Evolutionary conservation across 1,140 invertebrate genomes (phyloP).

Genomic region (Drosophila ananassae): DNA sequence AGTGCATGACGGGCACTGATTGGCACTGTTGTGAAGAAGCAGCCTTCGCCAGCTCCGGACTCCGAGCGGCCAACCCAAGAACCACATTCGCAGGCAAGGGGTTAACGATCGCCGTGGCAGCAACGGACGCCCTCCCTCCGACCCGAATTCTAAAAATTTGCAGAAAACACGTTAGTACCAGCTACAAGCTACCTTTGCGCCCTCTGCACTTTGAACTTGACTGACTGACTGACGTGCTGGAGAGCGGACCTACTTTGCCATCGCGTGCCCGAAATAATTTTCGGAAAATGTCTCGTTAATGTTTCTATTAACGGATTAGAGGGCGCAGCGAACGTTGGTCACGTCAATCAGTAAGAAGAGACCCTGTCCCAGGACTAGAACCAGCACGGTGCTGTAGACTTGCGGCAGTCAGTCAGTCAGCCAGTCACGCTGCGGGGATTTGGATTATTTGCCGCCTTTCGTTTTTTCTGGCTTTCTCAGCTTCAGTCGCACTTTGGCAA

Average conservation of each 20-base stretch:
- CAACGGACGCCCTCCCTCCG: conserved; percentile 32
- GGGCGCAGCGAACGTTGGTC: conserved; percentile 57
- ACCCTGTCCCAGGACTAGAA: conserved; percentile 21
- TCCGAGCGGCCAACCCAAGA: conserved; percentile 4
- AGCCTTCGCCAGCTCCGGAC: conserved; percentile 19
- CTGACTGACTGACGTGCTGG: conserved; percentile 58
- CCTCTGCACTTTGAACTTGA: conserved; percentile 77
- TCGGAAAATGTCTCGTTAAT: conserved; percentile 81
- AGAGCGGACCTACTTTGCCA: conserved; percentile 60
- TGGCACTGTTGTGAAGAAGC: conserved; percentile 54
- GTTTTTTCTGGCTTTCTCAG: conserved; percentile 34
- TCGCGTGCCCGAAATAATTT: conserved; percentile 82
- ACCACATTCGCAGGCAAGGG: conserved; percentile 39
- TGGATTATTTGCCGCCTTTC: conserved; percentile 40
- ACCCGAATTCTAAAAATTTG: conserved; percentile 34
- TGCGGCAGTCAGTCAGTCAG: conserved; percentile 9
- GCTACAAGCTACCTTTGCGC: conserved; percentile 41
- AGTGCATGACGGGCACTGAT: conserved; percentile 69
- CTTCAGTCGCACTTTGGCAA: conserved; percentile 45
- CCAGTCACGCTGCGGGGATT: conserved; percentile 29
- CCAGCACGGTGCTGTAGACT: conserved; percentile 29
- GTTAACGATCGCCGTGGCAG: conserved; percentile 80
- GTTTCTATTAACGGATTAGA: conserved; percentile 84
- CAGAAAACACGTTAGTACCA: conserved; percentile 38
- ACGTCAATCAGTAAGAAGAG: conserved; percentile 58